These are phyloP conservation scores for Eulemur rufifrons DNA, from an alignment of 2,113 vertebrate genomes.

Conservation along the genomic window DNA sequence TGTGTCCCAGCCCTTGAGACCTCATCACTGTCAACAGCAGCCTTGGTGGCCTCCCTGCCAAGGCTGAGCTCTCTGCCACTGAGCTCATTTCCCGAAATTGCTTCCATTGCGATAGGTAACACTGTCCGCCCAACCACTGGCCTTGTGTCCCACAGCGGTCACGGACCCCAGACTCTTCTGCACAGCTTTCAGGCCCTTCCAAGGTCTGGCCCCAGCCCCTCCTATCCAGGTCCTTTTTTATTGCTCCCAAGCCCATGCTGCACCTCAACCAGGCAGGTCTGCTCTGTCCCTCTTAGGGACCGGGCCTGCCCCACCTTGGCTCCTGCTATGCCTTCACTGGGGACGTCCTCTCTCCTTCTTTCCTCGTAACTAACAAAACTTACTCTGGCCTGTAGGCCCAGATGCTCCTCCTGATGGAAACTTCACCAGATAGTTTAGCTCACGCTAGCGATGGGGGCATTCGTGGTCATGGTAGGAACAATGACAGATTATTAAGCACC, in stretches of 20 bases:
- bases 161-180: background rate
- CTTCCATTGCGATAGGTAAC: background rate
- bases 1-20: background rate
- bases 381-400: background rate
- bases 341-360: background rate
- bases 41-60: background rate
- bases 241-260: background rate
- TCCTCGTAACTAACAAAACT: background rate
- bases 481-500: background rate
- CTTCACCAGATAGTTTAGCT: background rate
- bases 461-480: background rate
- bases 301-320: too few relatives aligned
- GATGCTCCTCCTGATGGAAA: background rate
- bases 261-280: background rate
- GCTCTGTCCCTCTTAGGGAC: background rate
- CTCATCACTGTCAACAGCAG: background rate
- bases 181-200: background rate
- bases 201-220: background rate
- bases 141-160: background rate
- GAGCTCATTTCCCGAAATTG: background rate
- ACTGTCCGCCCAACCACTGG: background rate
- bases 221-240: accelerated
- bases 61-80: background rate
- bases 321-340: background rate
- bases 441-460: background rate